Conservation (phyloP, 2,113 vertebrate genomes). For the Macaca mulatta region DNA sequence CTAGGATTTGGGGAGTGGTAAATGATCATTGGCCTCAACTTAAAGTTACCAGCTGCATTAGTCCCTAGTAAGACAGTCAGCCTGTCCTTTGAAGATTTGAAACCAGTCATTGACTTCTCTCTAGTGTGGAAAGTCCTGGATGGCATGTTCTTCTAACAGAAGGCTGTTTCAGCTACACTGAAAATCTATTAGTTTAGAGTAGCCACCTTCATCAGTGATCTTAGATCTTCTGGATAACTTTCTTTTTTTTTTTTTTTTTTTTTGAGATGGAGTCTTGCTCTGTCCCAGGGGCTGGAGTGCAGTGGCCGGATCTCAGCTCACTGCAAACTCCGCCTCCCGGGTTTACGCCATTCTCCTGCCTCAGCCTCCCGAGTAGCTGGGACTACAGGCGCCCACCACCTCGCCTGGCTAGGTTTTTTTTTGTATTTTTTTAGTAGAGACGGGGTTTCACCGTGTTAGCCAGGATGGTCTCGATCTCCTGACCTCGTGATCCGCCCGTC, state of each 20-base stretch:
- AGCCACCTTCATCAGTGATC: neutral
- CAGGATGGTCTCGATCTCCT: too few species aligned
- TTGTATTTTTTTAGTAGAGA: too few species aligned
- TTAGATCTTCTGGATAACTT: neutral
- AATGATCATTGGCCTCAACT: neutral
- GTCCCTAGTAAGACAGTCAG: neutral
- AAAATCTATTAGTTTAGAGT: neutral
- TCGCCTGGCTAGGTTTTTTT: too few species aligned
- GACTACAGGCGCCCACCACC: too few species aligned
- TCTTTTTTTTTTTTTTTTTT: neutral
- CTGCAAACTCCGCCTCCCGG: too few species aligned
- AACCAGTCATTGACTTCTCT: neutral
- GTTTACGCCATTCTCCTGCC: too few species aligned
- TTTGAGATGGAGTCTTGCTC: too few species aligned
- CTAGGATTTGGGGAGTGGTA: neutral
- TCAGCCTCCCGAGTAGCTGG: too few species aligned
- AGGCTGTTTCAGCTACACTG: neutral
- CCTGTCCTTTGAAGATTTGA: neutral
- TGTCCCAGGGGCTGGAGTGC: too few species aligned
- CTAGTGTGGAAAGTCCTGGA: neutral
- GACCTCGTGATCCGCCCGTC: too few species aligned
- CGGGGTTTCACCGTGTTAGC: too few species aligned
- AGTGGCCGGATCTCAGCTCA: too few species aligned
- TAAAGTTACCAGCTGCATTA: neutral
- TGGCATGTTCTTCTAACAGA: neutral